Conservation (phyloP, 1,140 invertebrate species). For the Philopotamus ludificatus region DNA sequence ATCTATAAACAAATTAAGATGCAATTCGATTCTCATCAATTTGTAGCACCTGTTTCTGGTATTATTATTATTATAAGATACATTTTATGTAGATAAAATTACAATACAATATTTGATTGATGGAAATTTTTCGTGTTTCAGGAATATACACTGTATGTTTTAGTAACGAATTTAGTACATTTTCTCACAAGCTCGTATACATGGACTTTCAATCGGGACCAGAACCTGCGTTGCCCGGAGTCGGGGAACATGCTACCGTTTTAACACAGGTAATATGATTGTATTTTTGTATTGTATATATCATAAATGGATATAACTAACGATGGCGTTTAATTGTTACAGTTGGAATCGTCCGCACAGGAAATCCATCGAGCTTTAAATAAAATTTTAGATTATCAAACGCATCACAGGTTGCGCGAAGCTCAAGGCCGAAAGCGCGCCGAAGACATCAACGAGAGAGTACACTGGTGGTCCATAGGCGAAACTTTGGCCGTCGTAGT, state of each 20-base stretch:
- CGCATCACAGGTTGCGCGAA: slow-evolving; percentile 92
- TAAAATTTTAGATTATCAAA: slow-evolving; percentile 90
- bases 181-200: slow-evolving; percentile 99
- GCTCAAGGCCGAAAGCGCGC: slow-evolving; percentile 91
- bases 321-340: slow-evolving; percentile 43
- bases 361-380: slow-evolving; percentile 87
- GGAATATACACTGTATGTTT: slow-evolving; percentile 92
- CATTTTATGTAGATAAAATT: too few relatives aligned
- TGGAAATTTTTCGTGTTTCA: slow-evolving; percentile 39
- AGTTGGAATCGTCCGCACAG: slow-evolving; percentile 90
- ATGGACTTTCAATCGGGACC: slow-evolving; percentile 98
- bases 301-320: background rate
- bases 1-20: slow-evolving; percentile 92
- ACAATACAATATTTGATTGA: background rate
- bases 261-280: slow-evolving; percentile 81
- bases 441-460: slow-evolving; percentile 92
- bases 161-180: slow-evolving; percentile 99
- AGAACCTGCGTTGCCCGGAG: slow-evolving; percentile 79
- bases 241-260: slow-evolving; percentile 88
- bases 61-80: slow-evolving; percentile 41
- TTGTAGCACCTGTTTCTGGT: slow-evolving; percentile 73
- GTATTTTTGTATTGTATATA: background rate
- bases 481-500: slow-evolving; percentile 84
- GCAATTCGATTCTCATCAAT: slow-evolving; percentile 92
- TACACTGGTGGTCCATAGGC: slow-evolving; percentile 88